These are phyloP conservation scores for Botia almorhae DNA, from an alignment of 2,797 vertebrate species.

Conservation along the genomic window DNA sequence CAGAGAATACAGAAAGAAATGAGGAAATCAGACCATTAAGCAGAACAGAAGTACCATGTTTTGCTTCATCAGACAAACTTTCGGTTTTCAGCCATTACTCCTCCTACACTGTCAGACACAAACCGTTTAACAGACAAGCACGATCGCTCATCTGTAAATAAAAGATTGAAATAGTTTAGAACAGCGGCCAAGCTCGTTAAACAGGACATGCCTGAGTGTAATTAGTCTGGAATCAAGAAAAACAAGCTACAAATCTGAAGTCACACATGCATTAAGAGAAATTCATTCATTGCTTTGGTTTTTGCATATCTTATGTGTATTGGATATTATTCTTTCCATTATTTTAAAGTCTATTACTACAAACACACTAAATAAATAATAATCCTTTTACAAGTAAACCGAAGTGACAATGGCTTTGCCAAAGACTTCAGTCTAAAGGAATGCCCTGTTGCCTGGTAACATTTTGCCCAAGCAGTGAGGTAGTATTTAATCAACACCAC, in stretches of 20 bases:
- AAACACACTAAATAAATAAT: no score
- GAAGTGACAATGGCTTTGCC: slow-evolving; percentile 34
- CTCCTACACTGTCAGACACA: background rate
- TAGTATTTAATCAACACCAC: slow-evolving; percentile 47
- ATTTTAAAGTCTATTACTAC: background rate
- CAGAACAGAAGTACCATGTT: background rate
- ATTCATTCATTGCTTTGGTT: background rate
- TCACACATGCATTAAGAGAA: background rate
- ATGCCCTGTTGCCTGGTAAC: slow-evolving; percentile 69
- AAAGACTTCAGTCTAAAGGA: slow-evolving; percentile 45
- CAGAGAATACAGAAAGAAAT: background rate
- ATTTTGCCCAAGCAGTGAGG: slow-evolving; percentile 58
- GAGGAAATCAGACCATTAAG: background rate
- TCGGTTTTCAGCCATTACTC: no score
- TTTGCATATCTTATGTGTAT: background rate
- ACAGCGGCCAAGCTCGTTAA: slow-evolving; percentile 21
- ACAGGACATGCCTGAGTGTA: slow-evolving; percentile 54
- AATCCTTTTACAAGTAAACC: slow-evolving; percentile 16
- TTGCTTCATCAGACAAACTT: background rate
- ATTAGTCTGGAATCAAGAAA: slow-evolving; percentile 30
- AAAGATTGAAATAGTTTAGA: slow-evolving; percentile 28
- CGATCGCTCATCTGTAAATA: slow-evolving; percentile 10
- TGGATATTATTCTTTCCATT: background rate
- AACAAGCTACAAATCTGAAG: background rate
- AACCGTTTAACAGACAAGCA: background rate